phyloP scores from a whole-genome alignment of 2,113 vertebrate genomes.

The Hemiscyllium ocellatum region DNA sequence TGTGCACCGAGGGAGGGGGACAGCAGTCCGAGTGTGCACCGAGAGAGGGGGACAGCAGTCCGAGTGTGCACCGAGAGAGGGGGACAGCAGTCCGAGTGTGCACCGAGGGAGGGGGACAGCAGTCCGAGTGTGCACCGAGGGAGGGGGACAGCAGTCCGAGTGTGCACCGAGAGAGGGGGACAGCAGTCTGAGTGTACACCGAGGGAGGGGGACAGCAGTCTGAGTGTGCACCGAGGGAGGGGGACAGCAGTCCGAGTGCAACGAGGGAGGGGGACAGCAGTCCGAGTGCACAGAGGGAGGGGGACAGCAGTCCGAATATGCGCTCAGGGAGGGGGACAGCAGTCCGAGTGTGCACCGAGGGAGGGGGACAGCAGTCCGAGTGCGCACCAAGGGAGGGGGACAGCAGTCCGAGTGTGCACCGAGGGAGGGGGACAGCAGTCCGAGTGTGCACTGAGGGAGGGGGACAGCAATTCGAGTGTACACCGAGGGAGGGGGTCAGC shows the following conservation, averaged over 20 bases:
- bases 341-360: neutral
- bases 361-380: too few species aligned
- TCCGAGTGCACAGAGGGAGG: neutral
- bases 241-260: too few species aligned
- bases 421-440: neutral
- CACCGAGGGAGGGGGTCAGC: too few species aligned
- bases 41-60: neutral
- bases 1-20: neutral
- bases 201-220: neutral
- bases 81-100: neutral
- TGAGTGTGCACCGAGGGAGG: neutral
- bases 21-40: neutral
- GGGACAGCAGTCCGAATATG: neutral
- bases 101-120: neutral
- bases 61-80: neutral
- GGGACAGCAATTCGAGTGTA: too few species aligned
- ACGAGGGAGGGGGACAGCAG: neutral
- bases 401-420: neutral
- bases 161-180: neutral
- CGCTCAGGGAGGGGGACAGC: neutral
- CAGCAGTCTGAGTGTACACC: neutral
- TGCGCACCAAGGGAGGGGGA: neutral
- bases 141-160: too few species aligned
- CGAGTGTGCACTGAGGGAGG: neutral
- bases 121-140: neutral